phyloP scores from a whole-genome alignment of 1,140 invertebrate genomes.

The Drosophila sp. region DNA sequence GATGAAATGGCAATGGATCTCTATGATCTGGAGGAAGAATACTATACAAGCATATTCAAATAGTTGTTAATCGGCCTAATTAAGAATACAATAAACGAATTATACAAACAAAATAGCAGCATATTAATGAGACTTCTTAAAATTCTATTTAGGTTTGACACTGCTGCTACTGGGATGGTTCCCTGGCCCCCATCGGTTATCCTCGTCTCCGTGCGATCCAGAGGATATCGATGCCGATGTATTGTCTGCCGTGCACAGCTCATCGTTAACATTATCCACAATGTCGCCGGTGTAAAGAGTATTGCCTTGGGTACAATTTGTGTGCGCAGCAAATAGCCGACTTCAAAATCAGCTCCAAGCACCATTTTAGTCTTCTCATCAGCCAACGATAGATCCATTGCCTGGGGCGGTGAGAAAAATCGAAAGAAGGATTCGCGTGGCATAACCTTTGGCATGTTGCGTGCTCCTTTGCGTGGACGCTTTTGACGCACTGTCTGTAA shows the following conservation, averaged over 20 bases:
- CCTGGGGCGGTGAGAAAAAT: conserved; percentile 95
- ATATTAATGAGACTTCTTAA: conserved; percentile 11
- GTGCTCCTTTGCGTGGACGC: conserved; percentile 96
- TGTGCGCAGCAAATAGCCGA: conserved; percentile 97
- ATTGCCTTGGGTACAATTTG: conserved; percentile 95
- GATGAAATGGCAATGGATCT: conserved; percentile 98
- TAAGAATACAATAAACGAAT: not conserved
- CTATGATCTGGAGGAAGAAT: conserved; percentile 98
- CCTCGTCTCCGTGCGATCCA: conserved; percentile 29
- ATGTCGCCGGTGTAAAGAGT: conserved; percentile 95
- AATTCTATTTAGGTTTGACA: conserved; percentile 25
- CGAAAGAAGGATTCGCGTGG: conserved; percentile 98
- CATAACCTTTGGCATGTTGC: conserved; percentile 96
- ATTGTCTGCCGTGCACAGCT: conserved; percentile 25
- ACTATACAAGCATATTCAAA: conserved; percentile 97
- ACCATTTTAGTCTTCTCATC: conserved; percentile 71
- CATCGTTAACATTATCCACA: conserved; percentile 84
- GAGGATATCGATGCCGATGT: conserved; percentile 45
- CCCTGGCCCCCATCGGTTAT: not conserved
- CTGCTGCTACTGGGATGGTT: conserved; percentile 7
- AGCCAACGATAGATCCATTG: conserved; percentile 89
- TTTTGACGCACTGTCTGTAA: conserved; percentile 98
- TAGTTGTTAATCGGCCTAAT: conserved; percentile 66
- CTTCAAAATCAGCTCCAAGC: conserved; percentile 95
- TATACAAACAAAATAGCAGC: not conserved